Evolutionary conservation across 2,888 invertebrate genomes (phyloP), one percentile per base, ranked within the genome.

Genomic region (Taphrorychus bicolor): DNA sequence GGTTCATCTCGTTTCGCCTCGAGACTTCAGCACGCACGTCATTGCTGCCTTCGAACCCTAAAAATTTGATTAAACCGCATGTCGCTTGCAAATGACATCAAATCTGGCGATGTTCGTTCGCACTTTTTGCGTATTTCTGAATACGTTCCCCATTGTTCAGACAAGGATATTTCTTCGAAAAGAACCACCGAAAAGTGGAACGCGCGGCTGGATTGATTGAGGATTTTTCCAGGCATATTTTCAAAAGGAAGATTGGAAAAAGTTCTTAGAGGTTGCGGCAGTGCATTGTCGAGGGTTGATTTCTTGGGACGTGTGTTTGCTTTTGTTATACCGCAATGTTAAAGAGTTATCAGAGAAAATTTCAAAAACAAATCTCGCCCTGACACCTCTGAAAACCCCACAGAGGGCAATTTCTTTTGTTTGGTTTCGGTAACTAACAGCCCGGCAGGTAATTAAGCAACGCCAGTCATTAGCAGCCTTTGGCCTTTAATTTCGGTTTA

Each of bases 61-160:
- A 68, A 68, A 63, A 68, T 68, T 68, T 68, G 68, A 68, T 68
- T 68, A 68, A 68, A 68, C 68, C 68, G 23, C 63, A 68, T 63
- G 68, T 68, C 68, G 59, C 63, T 59, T 68, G 68, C 63, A 63
- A 63, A 68, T 68, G 68, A 68, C 68, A 68, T 63, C 68, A 59
- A 68, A 68, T 68, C 68, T 59, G 49, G 41, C 53, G 59, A 63
- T 68, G 68, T 63, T 67, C 68, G 63, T 63, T 67, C 68, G 63
- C 68, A 63, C 68, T 59, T 68, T 67, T 68, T 67, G 41, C 63
- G 67, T 59, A 66, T 62, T 59, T 53, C 41, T 40, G 52, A 58
- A 52, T 41, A 42, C 59, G 56, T 32, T 21, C 56, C 18, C 18
- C 21, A 57, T 61, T 66, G 61, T 61, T 66, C 61, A n/a, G 56